Evolutionary conservation across 2,113 vertebrate species (phyloP).

Genomic region (Willisornis vidua): DNA sequence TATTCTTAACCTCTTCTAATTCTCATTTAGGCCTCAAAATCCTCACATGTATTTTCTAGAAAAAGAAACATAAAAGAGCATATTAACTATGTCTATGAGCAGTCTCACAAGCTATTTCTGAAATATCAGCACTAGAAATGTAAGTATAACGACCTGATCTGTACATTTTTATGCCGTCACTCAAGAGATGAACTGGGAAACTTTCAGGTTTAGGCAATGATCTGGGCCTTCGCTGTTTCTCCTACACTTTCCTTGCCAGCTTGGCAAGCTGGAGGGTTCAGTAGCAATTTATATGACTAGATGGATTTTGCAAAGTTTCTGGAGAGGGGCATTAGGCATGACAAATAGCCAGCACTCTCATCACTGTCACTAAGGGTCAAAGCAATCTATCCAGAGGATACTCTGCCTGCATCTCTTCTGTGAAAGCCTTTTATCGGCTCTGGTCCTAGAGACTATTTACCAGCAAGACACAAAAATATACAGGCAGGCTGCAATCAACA

Average conservation of each 20-base stretch:
- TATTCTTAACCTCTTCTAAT: background rate
- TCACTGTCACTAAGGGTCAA: background rate
- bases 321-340: background rate
- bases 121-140: background rate
- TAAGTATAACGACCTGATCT: background rate
- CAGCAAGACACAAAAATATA: background rate
- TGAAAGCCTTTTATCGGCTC: background rate
- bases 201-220: background rate
- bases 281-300: background rate
- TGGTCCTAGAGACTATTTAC: background rate
- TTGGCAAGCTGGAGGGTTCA: background rate
- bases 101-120: background rate
- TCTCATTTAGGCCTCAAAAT: background rate
- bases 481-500: background rate
- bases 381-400: background rate
- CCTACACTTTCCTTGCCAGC: background rate
- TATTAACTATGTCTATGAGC: background rate
- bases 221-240: background rate
- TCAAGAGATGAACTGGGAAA: background rate
- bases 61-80: background rate
- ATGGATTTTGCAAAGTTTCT: background rate
- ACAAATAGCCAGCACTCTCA: background rate
- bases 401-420: background rate
- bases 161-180: background rate
- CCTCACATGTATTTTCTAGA: background rate